Evolutionary conservation across 37 sponge, comb jelly and placozoan genomes (phyloP), one percentile per base, ranked within the genome.

Genomic region (Agelas oroides): DNA sequence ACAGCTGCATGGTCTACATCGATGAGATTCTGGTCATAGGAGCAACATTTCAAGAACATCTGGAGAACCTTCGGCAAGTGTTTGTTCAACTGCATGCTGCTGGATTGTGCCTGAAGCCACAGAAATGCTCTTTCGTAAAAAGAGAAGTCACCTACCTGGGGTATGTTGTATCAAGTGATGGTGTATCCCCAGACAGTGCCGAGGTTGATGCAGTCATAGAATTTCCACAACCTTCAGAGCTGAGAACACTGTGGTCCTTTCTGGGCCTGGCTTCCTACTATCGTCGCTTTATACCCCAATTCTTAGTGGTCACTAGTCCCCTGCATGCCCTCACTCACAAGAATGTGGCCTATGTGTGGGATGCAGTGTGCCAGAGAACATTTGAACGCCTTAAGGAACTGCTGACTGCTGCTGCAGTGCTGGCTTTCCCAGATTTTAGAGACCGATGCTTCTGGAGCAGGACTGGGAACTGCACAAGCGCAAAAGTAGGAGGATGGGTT

Each of bases 351-450:
- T 74, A 17, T 0, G 62, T 31, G 24, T 83, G 84, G 84, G 28
- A 1, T 16, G 34, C 54, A 2, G 75, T n/a, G 28, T 83, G 84
- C 40, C 61, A 77, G 31, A 24, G 2, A 11, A 34, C 70, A 3
- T 80, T 80, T 80, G 53, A 71, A 2, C 5, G 5, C 5, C 59
- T 80, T 0, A 80, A 71, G 70, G 15, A 59, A 34, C 53, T 59
- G 19, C 83, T 88, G 21, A 41, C 46, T 2, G 56, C 67, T 57
- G 88, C 86, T 24, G 77, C 86, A 39, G 77, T 85, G 0, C 68
- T 86, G 41, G 69, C 78, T 5, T 86, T 72, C 37, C 87, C 87
- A 0, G 32, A 58, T 30, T 86, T 86, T 82, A 58, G 88, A 87
- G 64, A 87, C 74, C 2, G 82, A 87, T 59, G 82, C 88, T 12